Percentiles rank a stretch among this genome's conserved stretches.
These are phyloP conservation scores for Callimico goeldii DNA, from an alignment of 2,797 vertebrate genomes.

Conservation along the genomic window DNA sequence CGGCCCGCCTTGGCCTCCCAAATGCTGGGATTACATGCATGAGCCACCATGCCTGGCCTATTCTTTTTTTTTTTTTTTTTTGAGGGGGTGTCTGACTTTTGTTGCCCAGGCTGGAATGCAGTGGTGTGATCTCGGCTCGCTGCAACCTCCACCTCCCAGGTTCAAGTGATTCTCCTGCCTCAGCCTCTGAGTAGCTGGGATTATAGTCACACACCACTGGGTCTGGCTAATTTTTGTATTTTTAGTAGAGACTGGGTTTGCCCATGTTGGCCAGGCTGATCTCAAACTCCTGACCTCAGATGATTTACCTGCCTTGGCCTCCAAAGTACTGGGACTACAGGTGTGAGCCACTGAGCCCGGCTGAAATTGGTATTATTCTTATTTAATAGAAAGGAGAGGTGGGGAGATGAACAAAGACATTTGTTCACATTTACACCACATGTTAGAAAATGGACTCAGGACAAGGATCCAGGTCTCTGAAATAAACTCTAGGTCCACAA, in stretches of 20 bases:
- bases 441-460: background rate
- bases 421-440: background rate
- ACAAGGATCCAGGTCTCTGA: background rate
- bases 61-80: background rate
- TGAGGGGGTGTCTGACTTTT: background rate
- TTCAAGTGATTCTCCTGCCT: background rate
- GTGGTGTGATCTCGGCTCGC: background rate
- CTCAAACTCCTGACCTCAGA: background rate
- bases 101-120: background rate
- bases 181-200: background rate
- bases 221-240: background rate
- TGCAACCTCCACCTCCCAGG: background rate
- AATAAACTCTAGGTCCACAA: background rate
- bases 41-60: background rate
- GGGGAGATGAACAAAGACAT: background rate
- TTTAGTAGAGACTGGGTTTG: background rate
- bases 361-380: background rate
- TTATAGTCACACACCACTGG: background rate
- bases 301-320: background rate
- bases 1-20: background rate
- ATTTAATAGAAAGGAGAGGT: constrained; percentile 1
- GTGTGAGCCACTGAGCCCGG: background rate
- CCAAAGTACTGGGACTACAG: background rate
- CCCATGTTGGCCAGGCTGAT: background rate
- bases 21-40: background rate